Base-by-base conservation (phyloP, 2,888 invertebrate species). In the Silvanus unidentatus region DNA sequence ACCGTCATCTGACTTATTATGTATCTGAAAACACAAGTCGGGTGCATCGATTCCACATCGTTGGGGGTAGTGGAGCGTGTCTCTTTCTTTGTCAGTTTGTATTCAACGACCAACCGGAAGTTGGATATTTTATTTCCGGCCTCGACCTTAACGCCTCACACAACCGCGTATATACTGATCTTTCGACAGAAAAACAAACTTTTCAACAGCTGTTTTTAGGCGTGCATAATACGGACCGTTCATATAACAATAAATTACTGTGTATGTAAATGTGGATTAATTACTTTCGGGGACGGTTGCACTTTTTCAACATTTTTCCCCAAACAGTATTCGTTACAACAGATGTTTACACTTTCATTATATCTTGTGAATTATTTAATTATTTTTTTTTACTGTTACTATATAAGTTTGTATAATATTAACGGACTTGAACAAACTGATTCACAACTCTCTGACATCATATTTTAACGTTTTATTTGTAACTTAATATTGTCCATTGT, bases 11-110 rank as follows among this genome's bases (percentile, higher is more conserved):
- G 37, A 29, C 35, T 9, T 15, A 37, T 30, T 45, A 39, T 45
- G 42, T 45, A 45, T 45, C 45, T 45, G 42, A 45, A 42, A 45
- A 42, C 42, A 36, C 38, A 40, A 45, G 41, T 40, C 30, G 40
- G 40, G 41, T 40, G 41, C 39, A 34, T 32, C 28, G 22, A 22
- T 32, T 32, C 11, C 4, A 28, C 28, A n/a, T 12, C 11, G 13
- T 12, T 9, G 37, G 15, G 37, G 32, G 44, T 42, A 45, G 36
- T 39, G 42, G 39, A 45, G 45, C 45, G 45, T 45, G 42, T 42
- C 28, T 35, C 45, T 45, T 45, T 35, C 45, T 45, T 45, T 45
- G 45, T 45, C 45, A 42, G 45, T 41, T 12, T 32, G n/a, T 32
- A 32, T 37, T 37, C 9, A 37, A 37, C 37, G 37, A 12, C 4